Conservation (phyloP, 2,113 vertebrate species). For the Phrynocephalus versicolor region DNA sequence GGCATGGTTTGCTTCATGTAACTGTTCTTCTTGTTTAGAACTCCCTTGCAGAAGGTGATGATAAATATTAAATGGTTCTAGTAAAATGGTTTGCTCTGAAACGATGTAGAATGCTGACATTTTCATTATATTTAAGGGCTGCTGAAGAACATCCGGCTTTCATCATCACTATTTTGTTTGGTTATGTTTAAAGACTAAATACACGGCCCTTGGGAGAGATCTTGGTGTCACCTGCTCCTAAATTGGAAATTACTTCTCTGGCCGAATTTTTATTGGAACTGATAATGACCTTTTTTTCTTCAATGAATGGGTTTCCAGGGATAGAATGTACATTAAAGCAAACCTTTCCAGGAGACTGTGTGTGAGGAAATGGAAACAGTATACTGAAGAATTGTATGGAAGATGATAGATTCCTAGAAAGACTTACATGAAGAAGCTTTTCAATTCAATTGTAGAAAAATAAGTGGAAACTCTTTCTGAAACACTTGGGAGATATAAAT, state of each 20-base stretch:
- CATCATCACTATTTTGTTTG: constrained; percentile 70
- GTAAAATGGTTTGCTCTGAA: constrained; percentile 71
- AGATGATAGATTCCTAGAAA: too few species aligned
- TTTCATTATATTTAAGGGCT: constrained; percentile 68
- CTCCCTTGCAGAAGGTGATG: constrained; percentile 61
- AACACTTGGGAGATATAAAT: too few species aligned
- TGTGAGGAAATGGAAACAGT: constrained; percentile 38
- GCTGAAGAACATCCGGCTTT: constrained; percentile 71
- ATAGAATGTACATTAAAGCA: constrained; percentile 77
- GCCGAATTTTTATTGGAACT: constrained; percentile 70
- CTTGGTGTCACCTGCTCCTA: constrained; percentile 74
- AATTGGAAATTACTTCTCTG: constrained; percentile 75
- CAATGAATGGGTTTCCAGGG: constrained; percentile 74
- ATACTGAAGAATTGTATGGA: too few species aligned
- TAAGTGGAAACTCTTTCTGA: too few species aligned
- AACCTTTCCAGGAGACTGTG: constrained; percentile 69
- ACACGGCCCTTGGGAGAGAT: constrained; percentile 64
- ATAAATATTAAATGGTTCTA: constrained; percentile 72
- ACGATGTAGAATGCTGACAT: constrained; percentile 63
- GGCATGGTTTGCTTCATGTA: constrained; percentile 49
- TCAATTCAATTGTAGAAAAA: too few species aligned
- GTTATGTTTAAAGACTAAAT: constrained; percentile 66
- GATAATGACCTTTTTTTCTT: constrained; percentile 61
- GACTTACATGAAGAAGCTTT: too few species aligned
- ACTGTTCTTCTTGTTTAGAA: constrained; percentile 53